phyloP scores from a whole-genome alignment of 2,113 vertebrate species.

The Erinaceus europaeus region DNA sequence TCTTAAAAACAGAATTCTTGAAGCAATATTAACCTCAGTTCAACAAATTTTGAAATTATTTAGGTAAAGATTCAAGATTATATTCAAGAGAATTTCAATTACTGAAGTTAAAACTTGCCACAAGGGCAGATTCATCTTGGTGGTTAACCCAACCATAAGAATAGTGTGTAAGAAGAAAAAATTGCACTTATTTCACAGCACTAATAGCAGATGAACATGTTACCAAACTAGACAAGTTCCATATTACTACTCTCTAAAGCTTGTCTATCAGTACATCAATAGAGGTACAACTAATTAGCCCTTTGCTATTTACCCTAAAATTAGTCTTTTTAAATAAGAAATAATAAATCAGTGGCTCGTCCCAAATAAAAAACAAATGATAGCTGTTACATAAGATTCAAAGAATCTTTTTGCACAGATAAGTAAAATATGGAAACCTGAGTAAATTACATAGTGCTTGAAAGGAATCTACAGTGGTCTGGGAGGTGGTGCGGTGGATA shows the following conservation, averaged over 20 bases:
- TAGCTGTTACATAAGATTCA: constrained; percentile 23
- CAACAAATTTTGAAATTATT: constrained; percentile 5
- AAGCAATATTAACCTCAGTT: constrained; percentile 30
- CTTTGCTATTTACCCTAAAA: background rate
- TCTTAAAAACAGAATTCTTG: constrained; percentile 14
- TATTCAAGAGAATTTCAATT: background rate
- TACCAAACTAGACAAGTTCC: constrained; percentile 30
- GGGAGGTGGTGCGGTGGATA: no score
- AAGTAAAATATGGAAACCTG: background rate
- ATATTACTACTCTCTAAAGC: background rate
- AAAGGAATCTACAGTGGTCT: background rate
- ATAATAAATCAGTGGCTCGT: background rate
- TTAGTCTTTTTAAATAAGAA: constrained; percentile 6
- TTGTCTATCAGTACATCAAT: constrained; percentile 6
- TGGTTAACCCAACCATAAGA: constrained; percentile 1
- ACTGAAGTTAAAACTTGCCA: background rate
- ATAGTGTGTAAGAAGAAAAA: background rate
- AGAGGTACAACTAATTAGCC: background rate
- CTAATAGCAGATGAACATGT: background rate
- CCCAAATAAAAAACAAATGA: constrained; percentile 9
- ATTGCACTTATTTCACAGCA: background rate
- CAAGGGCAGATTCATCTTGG: background rate
- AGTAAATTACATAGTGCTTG: constrained; percentile 31
- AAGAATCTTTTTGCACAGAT: constrained; percentile 3
- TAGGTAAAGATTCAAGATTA: background rate